Conservation (phyloP, 2,797 vertebrate genomes). For the Craterocephalus amniculus region DNA sequence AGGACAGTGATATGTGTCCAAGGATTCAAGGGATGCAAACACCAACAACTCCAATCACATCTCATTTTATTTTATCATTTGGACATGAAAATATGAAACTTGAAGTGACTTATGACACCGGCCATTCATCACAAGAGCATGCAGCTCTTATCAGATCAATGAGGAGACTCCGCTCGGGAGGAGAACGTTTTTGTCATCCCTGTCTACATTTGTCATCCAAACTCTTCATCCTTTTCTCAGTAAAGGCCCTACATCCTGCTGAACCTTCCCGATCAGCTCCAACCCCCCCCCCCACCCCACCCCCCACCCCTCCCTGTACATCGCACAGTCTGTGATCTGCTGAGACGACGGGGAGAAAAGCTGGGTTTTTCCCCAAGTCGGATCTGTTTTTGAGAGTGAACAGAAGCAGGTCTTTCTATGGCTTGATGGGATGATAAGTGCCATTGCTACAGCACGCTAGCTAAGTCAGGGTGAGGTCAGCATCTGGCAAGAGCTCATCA, state of each 20-base stretch:
- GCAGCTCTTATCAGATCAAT: conserved; percentile 72
- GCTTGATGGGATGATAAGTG: conserved; percentile 70
- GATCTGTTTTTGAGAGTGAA: conserved; percentile 55
- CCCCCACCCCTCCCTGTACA: conserved; percentile 20
- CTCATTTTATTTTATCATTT: conserved; percentile 62
- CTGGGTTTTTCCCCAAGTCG: conserved; percentile 53
- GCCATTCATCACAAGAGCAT: conserved; percentile 65
- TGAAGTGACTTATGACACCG: conserved; percentile 48
- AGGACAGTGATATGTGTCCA: conserved; percentile 34
- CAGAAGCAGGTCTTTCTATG: conserved; percentile 61
- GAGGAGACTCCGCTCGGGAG: conserved; percentile 51
- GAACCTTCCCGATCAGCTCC: conserved; percentile 35
- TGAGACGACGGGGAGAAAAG: conserved; percentile 19
- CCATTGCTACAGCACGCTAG: conserved; percentile 41
- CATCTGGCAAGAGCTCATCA: conserved; percentile 51
- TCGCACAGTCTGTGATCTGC: conserved; percentile 28
- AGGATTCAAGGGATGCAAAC: conserved; percentile 43
- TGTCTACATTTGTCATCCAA: conserved; percentile 52
- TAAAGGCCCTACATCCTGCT: conserved; percentile 36
- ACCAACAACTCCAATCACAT: conserved; percentile 49
- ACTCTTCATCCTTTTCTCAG: conserved; percentile 55
- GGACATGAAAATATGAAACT: conserved; percentile 63
- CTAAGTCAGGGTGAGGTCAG: conserved; percentile 70
- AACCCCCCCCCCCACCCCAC: conserved; percentile 19
- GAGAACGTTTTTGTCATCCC: conserved; percentile 58